Conservation (phyloP, 2,797 vertebrate species). For the Urosaurus nigricauda region DNA sequence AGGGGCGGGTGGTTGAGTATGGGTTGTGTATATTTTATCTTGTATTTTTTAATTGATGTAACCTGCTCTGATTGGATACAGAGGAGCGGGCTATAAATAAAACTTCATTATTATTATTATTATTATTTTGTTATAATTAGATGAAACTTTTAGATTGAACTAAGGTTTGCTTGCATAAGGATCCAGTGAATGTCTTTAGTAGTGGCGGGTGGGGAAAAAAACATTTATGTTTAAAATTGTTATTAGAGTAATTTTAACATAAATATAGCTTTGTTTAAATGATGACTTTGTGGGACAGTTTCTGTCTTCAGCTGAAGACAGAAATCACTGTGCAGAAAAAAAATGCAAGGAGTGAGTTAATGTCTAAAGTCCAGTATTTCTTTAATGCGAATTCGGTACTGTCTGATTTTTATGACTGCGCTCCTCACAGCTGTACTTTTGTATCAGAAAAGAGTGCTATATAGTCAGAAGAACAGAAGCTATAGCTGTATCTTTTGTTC, state of each 20-base stretch:
- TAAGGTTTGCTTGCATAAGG: not conserved
- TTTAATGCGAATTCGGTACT: not conserved
- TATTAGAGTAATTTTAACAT: slow-evolving; percentile 32
- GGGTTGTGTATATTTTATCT: no score
- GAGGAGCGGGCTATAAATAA: no score
- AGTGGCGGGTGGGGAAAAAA: not conserved
- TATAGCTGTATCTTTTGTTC: not conserved
- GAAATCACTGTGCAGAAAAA: not conserved
- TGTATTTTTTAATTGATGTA: no score
- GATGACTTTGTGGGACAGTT: not conserved
- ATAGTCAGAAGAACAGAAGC: not conserved
- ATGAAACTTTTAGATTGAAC: not conserved
- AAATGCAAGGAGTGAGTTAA: not conserved
- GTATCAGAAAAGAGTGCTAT: not conserved
- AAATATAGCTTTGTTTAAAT: not conserved
- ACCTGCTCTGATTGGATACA: no score
- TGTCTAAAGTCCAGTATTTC: not conserved
- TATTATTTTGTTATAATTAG: not conserved
- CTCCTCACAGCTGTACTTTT: not conserved
- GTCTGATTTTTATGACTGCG: not conserved
- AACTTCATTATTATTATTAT: no score
- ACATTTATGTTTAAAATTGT: slow-evolving; percentile 19
- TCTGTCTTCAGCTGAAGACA: not conserved
- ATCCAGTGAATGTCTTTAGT: slow-evolving; percentile 10
- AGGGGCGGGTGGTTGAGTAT: no score